Percentiles rank a stretch among this genome's conserved stretches.
phyloP scores from a whole-genome alignment of 2,113 vertebrate species.

The Zosterops pallidus region DNA sequence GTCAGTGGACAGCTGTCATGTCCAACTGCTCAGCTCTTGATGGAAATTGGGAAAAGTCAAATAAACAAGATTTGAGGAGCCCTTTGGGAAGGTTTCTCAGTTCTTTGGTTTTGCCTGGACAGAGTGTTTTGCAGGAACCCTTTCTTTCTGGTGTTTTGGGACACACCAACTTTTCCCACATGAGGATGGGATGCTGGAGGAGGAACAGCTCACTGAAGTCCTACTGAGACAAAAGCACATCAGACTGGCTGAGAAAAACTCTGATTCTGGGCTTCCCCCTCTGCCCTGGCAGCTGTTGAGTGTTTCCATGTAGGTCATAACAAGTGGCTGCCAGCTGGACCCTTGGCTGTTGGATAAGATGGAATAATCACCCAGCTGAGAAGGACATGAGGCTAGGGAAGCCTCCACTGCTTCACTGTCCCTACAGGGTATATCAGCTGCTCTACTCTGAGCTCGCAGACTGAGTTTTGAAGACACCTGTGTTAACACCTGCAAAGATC shows the following conservation, averaged over 20 bases:
- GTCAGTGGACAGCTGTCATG: not conserved
- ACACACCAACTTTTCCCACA: fast-evolving
- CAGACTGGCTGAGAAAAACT: not conserved
- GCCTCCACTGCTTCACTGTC: not conserved
- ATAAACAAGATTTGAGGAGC: not conserved
- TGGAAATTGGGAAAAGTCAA: fast-evolving
- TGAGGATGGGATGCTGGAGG: fast-evolving
- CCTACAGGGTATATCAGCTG: not conserved
- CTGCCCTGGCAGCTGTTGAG: not conserved
- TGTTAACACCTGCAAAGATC: not conserved
- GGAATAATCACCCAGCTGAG: not conserved
- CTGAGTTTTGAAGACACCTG: not conserved
- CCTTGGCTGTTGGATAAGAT: not conserved
- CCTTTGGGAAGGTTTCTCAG: not conserved
- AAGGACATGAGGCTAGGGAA: not conserved
- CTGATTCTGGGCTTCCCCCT: not conserved
- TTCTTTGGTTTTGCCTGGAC: not conserved
- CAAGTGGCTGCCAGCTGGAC: not conserved
- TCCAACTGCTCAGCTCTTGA: not conserved
- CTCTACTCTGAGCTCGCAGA: not conserved
- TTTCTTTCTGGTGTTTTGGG: not conserved
- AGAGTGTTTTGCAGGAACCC: not conserved
- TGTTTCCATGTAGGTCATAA: not conserved
- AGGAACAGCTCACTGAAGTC: fast-evolving
- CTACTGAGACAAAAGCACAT: fast-evolving